phyloP scores from a whole-genome alignment of 1,140 invertebrate species.

The Pseudomyrmex flavicornis region DNA sequence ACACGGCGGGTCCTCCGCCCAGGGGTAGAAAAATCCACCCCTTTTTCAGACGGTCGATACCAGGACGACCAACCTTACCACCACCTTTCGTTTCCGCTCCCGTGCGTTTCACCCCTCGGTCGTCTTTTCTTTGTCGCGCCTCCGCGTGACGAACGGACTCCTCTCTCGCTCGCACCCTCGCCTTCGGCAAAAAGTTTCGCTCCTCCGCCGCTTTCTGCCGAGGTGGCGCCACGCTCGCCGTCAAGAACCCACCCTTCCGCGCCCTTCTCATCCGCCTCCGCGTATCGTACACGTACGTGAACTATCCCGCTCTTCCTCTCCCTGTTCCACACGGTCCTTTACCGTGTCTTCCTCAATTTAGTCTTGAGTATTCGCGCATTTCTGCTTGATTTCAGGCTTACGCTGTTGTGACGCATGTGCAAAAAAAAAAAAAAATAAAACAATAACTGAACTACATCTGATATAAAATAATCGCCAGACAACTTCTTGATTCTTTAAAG shows the following conservation, averaged over 20 bases:
- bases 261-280: constrained; percentile 13
- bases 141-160: constrained; percentile 46
- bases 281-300: constrained; percentile 40
- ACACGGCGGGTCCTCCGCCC: constrained; percentile 73
- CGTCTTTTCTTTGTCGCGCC: constrained; percentile 80
- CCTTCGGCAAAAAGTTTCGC: constrained; percentile 69
- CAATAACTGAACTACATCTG: constrained; percentile 57
- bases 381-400: background rate
- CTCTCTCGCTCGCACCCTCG: constrained; percentile 53
- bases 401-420: background rate
- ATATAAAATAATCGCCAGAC: constrained; percentile 71
- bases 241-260: constrained; percentile 67
- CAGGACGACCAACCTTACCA: constrained; percentile 77
- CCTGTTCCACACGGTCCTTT: constrained; percentile 9
- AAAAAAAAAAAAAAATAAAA: too few relatives aligned
- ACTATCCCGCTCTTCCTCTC: constrained; percentile 45
- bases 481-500: constrained; percentile 76
- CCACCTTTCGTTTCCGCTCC: constrained; percentile 73
- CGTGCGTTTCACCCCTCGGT: constrained; percentile 64
- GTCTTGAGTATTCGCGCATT: constrained; percentile 12
- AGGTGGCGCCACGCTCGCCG: constrained; percentile 80
- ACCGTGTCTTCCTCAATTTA: constrained; percentile 9
- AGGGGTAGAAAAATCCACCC: constrained; percentile 82
- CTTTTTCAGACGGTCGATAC: constrained; percentile 83
- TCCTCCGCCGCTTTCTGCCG: constrained; percentile 78